Percentiles rank a stretch among this genome's conserved stretches.
Conservation (phyloP, 2,888 invertebrate species). For the Tenthredo distinguenda region DNA sequence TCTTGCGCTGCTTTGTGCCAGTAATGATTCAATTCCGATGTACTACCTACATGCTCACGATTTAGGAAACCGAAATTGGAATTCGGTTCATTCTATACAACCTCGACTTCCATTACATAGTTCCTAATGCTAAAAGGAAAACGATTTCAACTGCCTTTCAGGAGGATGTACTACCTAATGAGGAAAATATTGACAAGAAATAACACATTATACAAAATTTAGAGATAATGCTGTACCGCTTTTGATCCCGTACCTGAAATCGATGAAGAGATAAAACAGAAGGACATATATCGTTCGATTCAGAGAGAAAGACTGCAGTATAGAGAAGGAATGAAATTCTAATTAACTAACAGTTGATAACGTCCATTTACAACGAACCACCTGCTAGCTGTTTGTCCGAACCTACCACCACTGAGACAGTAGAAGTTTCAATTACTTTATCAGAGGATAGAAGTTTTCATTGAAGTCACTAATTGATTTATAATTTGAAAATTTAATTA, state of each 20-base stretch:
- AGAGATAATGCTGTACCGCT: no score
- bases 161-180: neutral
- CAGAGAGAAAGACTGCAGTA: neutral
- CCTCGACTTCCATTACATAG: neutral
- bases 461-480: constrained; percentile 6
- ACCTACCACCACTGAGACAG: neutral
- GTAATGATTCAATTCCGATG: neutral
- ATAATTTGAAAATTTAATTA: constrained; percentile 23
- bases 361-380: neutral
- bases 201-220: neutral
- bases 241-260: no score
- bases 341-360: neutral
- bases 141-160: neutral
- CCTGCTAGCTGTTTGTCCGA: neutral
- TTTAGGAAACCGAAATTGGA: neutral
- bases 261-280: neutral
- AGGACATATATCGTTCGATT: neutral
- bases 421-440: neutral
- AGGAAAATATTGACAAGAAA: neutral
- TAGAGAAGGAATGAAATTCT: neutral
- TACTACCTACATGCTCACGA: neutral
- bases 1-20: neutral
- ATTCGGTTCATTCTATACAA: neutral
- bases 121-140: neutral
- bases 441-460: neutral